phyloP scores from a whole-genome alignment of 2,113 vertebrate species.

The Falco punctatus region DNA sequence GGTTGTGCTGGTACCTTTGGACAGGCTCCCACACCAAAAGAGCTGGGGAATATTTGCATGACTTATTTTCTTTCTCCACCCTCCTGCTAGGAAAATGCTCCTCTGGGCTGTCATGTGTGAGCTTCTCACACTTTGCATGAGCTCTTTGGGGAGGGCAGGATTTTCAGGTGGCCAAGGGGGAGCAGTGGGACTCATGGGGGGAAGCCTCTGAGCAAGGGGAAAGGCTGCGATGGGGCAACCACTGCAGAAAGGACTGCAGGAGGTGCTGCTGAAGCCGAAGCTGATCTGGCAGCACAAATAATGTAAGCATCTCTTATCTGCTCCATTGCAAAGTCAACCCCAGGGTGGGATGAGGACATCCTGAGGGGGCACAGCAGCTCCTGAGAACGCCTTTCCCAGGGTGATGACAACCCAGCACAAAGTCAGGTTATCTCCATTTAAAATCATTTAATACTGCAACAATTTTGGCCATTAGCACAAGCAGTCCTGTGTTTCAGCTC shows the following conservation, averaged over 20 bases:
- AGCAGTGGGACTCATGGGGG: fast-evolving
- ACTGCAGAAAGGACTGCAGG: not conserved
- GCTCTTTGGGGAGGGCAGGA: not conserved
- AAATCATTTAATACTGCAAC: not conserved
- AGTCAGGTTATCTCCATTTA: not conserved
- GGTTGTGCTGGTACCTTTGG: not conserved
- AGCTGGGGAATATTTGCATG: not conserved
- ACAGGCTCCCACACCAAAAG: not conserved
- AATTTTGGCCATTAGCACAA: not conserved
- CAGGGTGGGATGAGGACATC: fast-evolving
- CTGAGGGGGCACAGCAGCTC: not conserved
- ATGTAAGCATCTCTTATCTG: not conserved
- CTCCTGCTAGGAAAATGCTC: not conserved
- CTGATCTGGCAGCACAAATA: not conserved
- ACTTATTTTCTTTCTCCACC: not conserved
- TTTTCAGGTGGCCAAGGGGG: not conserved
- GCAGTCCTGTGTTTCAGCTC: not conserved
- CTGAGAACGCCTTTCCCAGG: not conserved
- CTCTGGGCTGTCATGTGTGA: not conserved
- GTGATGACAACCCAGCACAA: not conserved
- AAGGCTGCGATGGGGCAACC: not conserved
- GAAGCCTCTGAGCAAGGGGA: not conserved
- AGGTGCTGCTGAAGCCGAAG: not conserved
- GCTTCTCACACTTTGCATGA: fast-evolving
- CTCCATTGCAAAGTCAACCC: not conserved